Conservation (phyloP, 2,888 invertebrate species). For the Leptura quadrifasciata region DNA sequence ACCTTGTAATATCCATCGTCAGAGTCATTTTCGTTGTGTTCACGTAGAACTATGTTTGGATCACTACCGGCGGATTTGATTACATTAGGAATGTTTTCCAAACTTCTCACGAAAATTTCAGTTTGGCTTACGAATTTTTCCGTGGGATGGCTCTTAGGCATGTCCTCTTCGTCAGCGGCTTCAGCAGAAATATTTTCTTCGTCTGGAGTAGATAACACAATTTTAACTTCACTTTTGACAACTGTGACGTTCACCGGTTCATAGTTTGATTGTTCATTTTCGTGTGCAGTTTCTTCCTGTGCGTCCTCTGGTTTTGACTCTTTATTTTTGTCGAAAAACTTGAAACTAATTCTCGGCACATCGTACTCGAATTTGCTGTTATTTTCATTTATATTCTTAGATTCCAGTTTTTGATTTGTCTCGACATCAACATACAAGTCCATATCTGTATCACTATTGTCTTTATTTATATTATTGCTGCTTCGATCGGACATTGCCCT, state of each 20-base stretch:
- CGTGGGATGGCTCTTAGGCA: constrained; percentile 52
- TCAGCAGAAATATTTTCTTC: constrained; percentile 28
- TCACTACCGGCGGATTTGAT: constrained; percentile 70
- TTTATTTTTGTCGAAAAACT: constrained; percentile 68
- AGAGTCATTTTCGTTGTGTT: constrained; percentile 50
- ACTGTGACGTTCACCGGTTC: constrained; percentile 52
- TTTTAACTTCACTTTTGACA: constrained; percentile 66
- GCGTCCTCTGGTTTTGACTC: constrained; percentile 40
- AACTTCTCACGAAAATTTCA: constrained; percentile 57
- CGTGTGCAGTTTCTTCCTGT: constrained; percentile 57
- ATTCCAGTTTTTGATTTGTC: constrained; percentile 43
- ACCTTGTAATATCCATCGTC: constrained; percentile 71
- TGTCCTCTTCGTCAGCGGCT: constrained; percentile 36
- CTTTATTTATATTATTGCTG: constrained; percentile 49
- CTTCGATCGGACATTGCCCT: constrained; percentile 58
- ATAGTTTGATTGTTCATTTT: constrained; percentile 56
- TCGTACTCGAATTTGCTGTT: constrained; percentile 68
- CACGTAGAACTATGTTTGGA: constrained; percentile 65
- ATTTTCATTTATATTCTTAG: constrained; percentile 58
- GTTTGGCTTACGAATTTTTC: constrained; percentile 59
- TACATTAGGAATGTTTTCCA: constrained; percentile 54
- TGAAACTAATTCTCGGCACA: constrained; percentile 72
- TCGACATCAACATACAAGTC: constrained; percentile 62
- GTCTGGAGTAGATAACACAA: constrained; percentile 61
- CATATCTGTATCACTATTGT: constrained; percentile 55